Evolutionary conservation across 2,888 invertebrate species (phyloP).

Genomic region (Zygogramma bicolorata): DNA sequence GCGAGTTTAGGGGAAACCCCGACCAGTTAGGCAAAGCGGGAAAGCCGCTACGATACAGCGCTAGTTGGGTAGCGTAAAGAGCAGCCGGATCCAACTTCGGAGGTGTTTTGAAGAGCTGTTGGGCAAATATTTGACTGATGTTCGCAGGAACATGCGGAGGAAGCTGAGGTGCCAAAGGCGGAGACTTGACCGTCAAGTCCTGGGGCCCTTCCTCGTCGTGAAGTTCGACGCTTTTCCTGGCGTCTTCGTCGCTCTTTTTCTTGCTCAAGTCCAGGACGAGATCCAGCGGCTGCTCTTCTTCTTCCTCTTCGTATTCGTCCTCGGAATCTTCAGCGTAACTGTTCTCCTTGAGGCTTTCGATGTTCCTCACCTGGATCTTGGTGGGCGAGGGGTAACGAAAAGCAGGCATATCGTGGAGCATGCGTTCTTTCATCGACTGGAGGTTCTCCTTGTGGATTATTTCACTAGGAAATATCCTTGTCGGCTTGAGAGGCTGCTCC

Average conservation of each 20-base stretch:
- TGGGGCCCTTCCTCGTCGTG: constrained; percentile 63
- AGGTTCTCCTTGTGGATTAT: constrained; percentile 55
- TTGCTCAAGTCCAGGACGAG: constrained; percentile 85
- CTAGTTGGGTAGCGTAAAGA: constrained; percentile 73
- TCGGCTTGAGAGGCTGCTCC: constrained; percentile 53
- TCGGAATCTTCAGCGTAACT: constrained; percentile 63
- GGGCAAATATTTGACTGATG: constrained; percentile 71
- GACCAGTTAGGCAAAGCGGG: constrained; percentile 64
- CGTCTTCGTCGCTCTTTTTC: constrained; percentile 69
- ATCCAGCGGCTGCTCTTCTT: constrained; percentile 61
- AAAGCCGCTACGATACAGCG: constrained; percentile 72
- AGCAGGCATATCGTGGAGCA: constrained; percentile 47
- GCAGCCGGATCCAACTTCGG: constrained; percentile 74
- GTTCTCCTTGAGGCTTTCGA: constrained; percentile 73
- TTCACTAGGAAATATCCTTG: constrained; percentile 49
- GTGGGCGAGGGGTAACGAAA: constrained; percentile 47
- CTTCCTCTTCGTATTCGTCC: constrained; percentile 52
- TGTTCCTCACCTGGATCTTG: constrained; percentile 70
- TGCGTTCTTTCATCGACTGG: constrained; percentile 53
- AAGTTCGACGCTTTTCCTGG: constrained; percentile 50
- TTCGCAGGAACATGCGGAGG: constrained; percentile 44
- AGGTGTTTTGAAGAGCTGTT: constrained; percentile 75
- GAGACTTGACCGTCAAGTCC: constrained; percentile 66
- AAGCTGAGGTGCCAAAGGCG: constrained; percentile 53
- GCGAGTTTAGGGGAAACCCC: constrained; percentile 75